Conservation (phyloP, 2,888 invertebrate genomes). For the Atherix ibis region DNA sequence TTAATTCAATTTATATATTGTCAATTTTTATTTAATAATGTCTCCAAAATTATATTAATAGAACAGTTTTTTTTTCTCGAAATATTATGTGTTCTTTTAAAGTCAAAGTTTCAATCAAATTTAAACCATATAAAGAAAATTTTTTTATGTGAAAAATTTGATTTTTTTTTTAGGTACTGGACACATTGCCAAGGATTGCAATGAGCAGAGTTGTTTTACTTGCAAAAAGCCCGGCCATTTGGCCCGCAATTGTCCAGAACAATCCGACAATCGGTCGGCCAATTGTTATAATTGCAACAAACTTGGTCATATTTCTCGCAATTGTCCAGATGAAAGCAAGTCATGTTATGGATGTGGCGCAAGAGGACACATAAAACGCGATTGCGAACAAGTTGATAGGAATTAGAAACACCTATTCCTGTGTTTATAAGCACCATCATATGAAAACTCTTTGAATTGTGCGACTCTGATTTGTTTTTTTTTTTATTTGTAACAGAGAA, state of each 20-base stretch:
- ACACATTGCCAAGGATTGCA: conserved; percentile 86
- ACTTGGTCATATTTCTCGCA: conserved; percentile 80
- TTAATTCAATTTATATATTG: conserved; percentile 33
- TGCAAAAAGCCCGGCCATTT: conserved; percentile 85
- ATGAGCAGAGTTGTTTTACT: conserved; percentile 61
- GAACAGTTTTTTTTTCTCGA: too few relatives aligned
- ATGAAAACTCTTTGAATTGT: conserved; percentile 3
- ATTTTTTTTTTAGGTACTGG: conserved; percentile 45
- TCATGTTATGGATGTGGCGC: conserved; percentile 89
- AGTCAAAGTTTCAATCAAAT: too few relatives aligned
- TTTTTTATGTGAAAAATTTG: too few relatives aligned
- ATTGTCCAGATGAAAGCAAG: conserved; percentile 68
- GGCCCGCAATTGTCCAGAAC: conserved; percentile 82
- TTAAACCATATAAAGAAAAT: too few relatives aligned
- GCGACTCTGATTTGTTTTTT: conserved; percentile 9
- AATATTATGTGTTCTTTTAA: too few relatives aligned
- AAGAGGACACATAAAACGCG: conserved; percentile 78
- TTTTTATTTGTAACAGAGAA: neutral
- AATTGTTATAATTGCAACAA: conserved; percentile 88
- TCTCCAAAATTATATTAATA: too few relatives aligned
- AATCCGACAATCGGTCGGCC: conserved; percentile 25
- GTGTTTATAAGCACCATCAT: neutral
- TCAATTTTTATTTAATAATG: too few relatives aligned
- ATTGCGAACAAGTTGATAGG: conserved; percentile 77
- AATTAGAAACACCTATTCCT: neutral